These are phyloP conservation scores for Papilio elwesi DNA, from an alignment of 2,888 invertebrate species.

Conservation along the genomic window DNA sequence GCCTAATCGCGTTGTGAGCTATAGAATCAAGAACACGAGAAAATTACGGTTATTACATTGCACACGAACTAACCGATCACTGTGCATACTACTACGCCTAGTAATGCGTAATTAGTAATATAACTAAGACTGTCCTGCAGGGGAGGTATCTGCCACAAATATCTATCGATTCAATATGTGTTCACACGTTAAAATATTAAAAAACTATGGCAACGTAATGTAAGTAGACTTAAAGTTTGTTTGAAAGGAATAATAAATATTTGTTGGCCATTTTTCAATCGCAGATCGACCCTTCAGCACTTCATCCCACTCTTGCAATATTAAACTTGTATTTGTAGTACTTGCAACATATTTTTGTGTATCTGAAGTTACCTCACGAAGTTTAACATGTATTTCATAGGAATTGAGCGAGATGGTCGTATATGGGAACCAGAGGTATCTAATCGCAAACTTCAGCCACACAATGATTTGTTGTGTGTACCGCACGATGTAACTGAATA, in stretches of 20 bases:
- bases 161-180: neutral
- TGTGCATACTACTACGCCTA: too few relatives aligned
- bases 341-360: constrained; percentile 6
- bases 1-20: constrained; percentile 25
- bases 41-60: neutral
- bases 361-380: too few relatives aligned
- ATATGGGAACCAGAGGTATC: neutral
- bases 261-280: constrained; percentile 7
- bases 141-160: neutral
- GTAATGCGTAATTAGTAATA: too few relatives aligned
- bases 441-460: neutral
- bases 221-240: constrained; percentile 33
- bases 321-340: neutral
- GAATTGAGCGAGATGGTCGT: neutral
- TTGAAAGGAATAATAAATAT: constrained; percentile 30
- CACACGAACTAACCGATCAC: neutral
- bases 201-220: constrained; percentile 27
- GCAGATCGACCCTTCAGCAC: neutral
- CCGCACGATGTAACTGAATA: neutral
- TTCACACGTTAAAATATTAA: constrained; percentile 9
- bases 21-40: too few relatives aligned
- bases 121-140: neutral
- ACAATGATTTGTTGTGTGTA: neutral
- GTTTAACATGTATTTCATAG: too few relatives aligned
- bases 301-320: neutral